Evolutionary conservation across 2,888 invertebrate species (phyloP).

Genomic region (Clunio marinus): DNA sequence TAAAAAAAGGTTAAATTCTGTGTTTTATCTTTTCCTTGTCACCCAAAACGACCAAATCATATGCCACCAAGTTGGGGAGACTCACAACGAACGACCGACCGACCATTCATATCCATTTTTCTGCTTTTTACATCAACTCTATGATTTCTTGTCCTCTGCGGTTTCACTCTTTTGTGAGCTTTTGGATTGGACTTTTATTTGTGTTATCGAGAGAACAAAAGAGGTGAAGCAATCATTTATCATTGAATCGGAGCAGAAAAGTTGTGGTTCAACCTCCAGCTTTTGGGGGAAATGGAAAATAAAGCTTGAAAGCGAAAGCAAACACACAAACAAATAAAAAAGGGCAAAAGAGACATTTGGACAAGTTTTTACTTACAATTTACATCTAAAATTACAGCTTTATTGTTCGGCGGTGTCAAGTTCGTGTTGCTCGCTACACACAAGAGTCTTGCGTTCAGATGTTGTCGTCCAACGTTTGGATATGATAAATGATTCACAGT

Average conservation of each 20-base stretch:
- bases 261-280: not conserved
- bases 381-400: slow-evolving; percentile 74
- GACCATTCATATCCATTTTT: not conserved
- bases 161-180: not conserved
- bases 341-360: too few relatives aligned
- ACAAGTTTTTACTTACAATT: slow-evolving; percentile 66
- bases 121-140: too few relatives aligned
- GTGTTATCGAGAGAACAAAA: slow-evolving; percentile 9
- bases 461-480: slow-evolving; percentile 75
- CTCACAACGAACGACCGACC: too few relatives aligned
- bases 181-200: not conserved
- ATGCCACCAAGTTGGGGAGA: not conserved
- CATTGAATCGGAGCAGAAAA: not conserved
- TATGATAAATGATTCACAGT: slow-evolving; percentile 76
- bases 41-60: not conserved
- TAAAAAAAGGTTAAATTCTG: slow-evolving; percentile 9
- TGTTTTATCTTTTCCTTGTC: slow-evolving; percentile 5
- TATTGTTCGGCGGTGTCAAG: slow-evolving; percentile 70
- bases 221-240: not conserved
- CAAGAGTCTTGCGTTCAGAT: slow-evolving; percentile 75
- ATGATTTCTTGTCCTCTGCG: too few relatives aligned
- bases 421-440: slow-evolving; percentile 87
- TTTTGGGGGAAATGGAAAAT: slow-evolving; percentile 21
- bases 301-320: slow-evolving; percentile 39
- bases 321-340: too few relatives aligned